These are phyloP conservation scores for Labeo calbasu DNA, from an alignment of 2,797 vertebrate species.

Conservation along the genomic window DNA sequence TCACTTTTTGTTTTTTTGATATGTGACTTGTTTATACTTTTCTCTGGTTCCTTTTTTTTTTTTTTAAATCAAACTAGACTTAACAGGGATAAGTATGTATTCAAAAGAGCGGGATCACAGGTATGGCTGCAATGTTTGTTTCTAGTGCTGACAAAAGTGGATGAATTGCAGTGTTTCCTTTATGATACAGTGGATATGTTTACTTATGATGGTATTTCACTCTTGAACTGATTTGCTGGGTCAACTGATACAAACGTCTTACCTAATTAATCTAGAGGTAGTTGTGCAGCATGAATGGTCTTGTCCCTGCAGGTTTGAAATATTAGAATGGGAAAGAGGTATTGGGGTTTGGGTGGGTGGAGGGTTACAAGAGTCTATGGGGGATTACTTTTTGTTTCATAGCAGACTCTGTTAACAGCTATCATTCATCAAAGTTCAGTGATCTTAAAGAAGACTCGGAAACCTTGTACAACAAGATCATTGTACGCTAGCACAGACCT, in stretches of 20 bases:
- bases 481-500: neutral
- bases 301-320: slow-evolving; percentile 38
- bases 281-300: slow-evolving; percentile 13
- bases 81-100: neutral
- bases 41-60: no score
- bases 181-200: slow-evolving; percentile 17
- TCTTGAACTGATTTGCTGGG: slow-evolving; percentile 19
- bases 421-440: slow-evolving; percentile 44
- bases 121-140: neutral
- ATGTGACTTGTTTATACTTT: neutral
- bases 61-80: neutral
- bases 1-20: neutral
- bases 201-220: slow-evolving; percentile 16
- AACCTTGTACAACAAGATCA: slow-evolving; percentile 3
- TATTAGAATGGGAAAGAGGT: slow-evolving; percentile 41
- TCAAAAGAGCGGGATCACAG: neutral
- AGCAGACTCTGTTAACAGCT: slow-evolving; percentile 38
- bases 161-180: neutral
- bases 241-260: slow-evolving; percentile 16
- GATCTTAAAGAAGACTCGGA: slow-evolving; percentile 27
- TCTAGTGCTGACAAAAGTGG: neutral
- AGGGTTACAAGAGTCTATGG: slow-evolving; percentile 20
- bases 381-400: slow-evolving; percentile 46
- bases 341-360: slow-evolving; percentile 21
- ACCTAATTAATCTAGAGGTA: slow-evolving; percentile 10